Evolutionary conservation across 1,140 invertebrate species (phyloP).

Genomic region (Cataglyphis hispanica): DNA sequence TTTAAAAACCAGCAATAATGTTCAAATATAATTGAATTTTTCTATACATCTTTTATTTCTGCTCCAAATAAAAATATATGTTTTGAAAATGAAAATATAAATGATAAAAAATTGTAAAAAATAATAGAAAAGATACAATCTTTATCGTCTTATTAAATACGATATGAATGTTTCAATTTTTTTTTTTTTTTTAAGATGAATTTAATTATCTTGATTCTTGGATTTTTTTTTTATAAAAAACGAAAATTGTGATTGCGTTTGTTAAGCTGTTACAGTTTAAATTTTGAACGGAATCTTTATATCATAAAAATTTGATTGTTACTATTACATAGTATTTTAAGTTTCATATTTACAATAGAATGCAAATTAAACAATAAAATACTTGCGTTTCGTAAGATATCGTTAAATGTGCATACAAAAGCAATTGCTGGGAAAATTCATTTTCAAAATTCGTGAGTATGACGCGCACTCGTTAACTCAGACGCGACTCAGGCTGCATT

Average conservation of each 20-base stretch:
- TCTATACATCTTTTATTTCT: neutral
- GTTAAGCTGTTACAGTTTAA: neutral
- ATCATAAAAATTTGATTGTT: slow-evolving; percentile 15
- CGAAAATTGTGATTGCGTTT: neutral
- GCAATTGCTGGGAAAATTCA: neutral
- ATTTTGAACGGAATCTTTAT: neutral
- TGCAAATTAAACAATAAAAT: neutral
- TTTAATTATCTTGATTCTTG: neutral
- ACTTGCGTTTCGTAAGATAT: slow-evolving; percentile 3
- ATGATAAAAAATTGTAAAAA: neutral
- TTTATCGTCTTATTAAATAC: neutral
- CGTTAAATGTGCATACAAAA: neutral
- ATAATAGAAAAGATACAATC: neutral
- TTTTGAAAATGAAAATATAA: neutral
- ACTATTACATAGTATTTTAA: neutral
- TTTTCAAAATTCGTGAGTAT: slow-evolving; percentile 44
- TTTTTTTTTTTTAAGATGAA: neutral
- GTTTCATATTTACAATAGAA: neutral
- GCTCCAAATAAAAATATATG: neutral
- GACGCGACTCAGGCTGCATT: slow-evolving; percentile 28
- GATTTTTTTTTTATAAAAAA: neutral
- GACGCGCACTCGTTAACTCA: slow-evolving; percentile 22
- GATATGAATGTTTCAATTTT: neutral
- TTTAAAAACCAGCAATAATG: neutral
- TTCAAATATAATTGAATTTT: neutral